Conservation (phyloP, 2,888 invertebrate genomes). For the Chesias legatella region DNA sequence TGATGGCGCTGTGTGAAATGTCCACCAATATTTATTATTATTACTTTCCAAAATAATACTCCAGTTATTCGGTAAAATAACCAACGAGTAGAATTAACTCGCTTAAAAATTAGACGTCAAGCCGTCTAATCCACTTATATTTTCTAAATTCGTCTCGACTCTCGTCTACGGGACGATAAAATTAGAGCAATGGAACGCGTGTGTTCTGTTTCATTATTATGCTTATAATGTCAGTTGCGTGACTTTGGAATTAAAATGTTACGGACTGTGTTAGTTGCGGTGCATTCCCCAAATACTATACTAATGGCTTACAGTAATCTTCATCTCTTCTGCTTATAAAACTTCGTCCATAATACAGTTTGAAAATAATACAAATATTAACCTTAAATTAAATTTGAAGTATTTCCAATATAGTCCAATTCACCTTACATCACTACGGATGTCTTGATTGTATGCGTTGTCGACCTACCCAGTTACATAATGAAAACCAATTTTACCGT, state of each 20-base stretch:
- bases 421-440: no score
- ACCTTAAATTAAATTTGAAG: no score
- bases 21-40: no score
- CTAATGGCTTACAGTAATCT: not conserved
- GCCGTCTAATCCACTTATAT: conserved; percentile 34
- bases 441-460: conserved; percentile 7
- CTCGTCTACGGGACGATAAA: conserved; percentile 43
- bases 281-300: conserved; percentile 39
- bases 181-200: conserved; percentile 43
- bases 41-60: not conserved
- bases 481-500: conserved; percentile 20
- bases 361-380: no score
- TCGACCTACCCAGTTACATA: conserved; percentile 13
- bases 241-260: conserved; percentile 42
- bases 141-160: conserved; percentile 42
- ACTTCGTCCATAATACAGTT: no score
- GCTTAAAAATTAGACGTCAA: conserved; percentile 31
- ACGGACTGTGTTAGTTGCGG: conserved; percentile 43
- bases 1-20: no score
- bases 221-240: conserved; percentile 46
- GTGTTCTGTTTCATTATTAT: conserved; percentile 40
- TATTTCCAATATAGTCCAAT: no score
- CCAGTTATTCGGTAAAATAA: conserved; percentile 15
- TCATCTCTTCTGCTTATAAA: not conserved
- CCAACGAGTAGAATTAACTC: conserved; percentile 10